A percentile compares a stretch with the other conserved stretches of the same genome.
phyloP scores from a whole-genome alignment of 1,140 invertebrate genomes.

The Wasmannia auropunctata region DNA sequence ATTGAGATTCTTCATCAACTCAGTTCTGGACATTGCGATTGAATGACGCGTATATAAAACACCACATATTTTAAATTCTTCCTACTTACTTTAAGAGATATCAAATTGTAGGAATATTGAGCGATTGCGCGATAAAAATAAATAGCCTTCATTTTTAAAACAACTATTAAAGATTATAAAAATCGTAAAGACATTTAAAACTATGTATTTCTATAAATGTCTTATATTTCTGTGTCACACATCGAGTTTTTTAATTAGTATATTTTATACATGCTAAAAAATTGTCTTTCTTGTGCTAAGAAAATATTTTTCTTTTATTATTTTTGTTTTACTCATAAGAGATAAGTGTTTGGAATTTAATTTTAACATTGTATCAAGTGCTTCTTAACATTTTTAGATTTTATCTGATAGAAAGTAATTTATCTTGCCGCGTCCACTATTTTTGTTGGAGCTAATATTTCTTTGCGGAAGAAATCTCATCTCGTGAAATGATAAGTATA shows the following conservation, averaged over 20 bases:
- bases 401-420: conserved; percentile 31
- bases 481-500: not conserved
- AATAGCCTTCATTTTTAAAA: not conserved
- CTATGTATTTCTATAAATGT: not conserved
- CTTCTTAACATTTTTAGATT: conserved; percentile 4
- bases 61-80: not conserved
- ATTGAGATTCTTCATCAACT: conserved; percentile 42
- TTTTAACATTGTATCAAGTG: not conserved
- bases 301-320: not conserved
- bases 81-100: not conserved
- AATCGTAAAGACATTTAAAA: not conserved
- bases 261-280: not conserved
- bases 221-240: not conserved
- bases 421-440: not conserved
- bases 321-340: not conserved
- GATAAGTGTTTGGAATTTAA: not conserved
- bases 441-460: not conserved
- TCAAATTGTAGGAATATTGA: not conserved
- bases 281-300: not conserved
- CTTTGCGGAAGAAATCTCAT: conserved; percentile 16
- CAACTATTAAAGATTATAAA: not conserved
- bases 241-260: not conserved
- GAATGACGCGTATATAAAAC: conserved; percentile 1
- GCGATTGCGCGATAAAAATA: not conserved
- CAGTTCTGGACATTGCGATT: conserved; percentile 4